Base-by-base conservation (phyloP, 1,140 invertebrate species). In the Helicoverpa zea region DNA sequence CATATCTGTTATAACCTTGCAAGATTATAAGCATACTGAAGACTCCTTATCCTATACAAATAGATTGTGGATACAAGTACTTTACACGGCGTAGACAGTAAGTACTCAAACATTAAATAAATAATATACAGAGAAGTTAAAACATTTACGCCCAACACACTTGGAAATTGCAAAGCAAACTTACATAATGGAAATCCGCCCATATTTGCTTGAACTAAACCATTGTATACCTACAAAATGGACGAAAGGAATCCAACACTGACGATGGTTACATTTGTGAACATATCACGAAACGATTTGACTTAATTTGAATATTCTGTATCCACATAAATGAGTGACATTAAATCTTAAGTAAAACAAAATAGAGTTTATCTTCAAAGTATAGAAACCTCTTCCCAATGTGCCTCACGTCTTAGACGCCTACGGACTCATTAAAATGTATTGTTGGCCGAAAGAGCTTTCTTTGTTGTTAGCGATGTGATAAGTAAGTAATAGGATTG, bases 391-490 rank as follows among this genome's bases (percentile, higher is more conserved):
- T 56, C 30, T 35, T 73, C 16, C 16, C 23, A 43, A 73, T 58
- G 29, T 58, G 29, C 66, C 64, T 79, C 66, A 70, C 80, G 74
- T 63, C 64, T 78, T 51, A 78, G 51, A 72, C 80, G 66, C 66
- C 81, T 73, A 78, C 68, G 47, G 56, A 49, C 58, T 82, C 68
- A 63, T 80, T 68, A 81, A 68, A 58, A 81, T 81, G 80, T 54
- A 81, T 76, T 76, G 73, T 75, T 75, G 58, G 56, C 73, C 35
- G 52, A 63, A 76, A 61, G 47, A 51, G 35, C 73, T 76, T 74
- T 61, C 73, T 76, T 76, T 63, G 58, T 76, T 63, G 13, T 13
- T 77, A 13, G 51, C 54, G 35, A 18, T 54, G 16, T 18, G 23
- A 64, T 66, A 77, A 77, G 61, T 54, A 66, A 51, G 61, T 54